Evolutionary conservation across 2,888 invertebrate species (phyloP), one percentile per base, ranked within the genome.

Genomic region (Drosophila paranaensis): DNA sequence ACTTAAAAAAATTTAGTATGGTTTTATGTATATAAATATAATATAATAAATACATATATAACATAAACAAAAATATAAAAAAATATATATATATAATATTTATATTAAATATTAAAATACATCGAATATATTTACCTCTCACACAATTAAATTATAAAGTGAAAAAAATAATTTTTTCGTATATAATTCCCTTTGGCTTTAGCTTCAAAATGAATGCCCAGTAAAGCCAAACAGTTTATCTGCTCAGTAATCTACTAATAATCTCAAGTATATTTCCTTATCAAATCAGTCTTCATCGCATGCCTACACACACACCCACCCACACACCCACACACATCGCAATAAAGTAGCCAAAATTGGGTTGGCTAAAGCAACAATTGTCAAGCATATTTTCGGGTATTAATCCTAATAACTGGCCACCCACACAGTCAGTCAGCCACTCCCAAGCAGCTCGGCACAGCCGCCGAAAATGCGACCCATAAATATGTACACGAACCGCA

Each of bases 351-450:
- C 30, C 48, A 55, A 60, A 58, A 62, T 50, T 62, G n/a, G 53
- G 27, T 14, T 40, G 10, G 27, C 60, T 46, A 65, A 65, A 75
- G 84, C 85, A 89, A 89, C 77, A 88, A 84, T 76, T 89, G 77
- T 79, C 68, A 53, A 58, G 65, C 64, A 74, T 75, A 74, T 83
- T 78, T 67, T 43, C 46, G 30, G n/a, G 48, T 72, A 79, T 79
- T 77, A 80, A 77, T 80, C 71, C 75, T 55, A 72, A 89, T 81
- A 79, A 78, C 70, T 66, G 60, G 67, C 71, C 77, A 14, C 25
- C 8, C 30, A 58, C 30, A 9, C 33, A 33, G 20, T 63, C 50
- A 58, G 30, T 10, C 33, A 33, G 20, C 63, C 50, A 50, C 63
- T 20, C 27, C 2, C 27, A 45, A 35, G 43, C 53, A 50, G 54